These are phyloP conservation scores for Sarcophaga caerulescens DNA, from an alignment of 2,888 invertebrate genomes.

Conservation along the genomic window DNA sequence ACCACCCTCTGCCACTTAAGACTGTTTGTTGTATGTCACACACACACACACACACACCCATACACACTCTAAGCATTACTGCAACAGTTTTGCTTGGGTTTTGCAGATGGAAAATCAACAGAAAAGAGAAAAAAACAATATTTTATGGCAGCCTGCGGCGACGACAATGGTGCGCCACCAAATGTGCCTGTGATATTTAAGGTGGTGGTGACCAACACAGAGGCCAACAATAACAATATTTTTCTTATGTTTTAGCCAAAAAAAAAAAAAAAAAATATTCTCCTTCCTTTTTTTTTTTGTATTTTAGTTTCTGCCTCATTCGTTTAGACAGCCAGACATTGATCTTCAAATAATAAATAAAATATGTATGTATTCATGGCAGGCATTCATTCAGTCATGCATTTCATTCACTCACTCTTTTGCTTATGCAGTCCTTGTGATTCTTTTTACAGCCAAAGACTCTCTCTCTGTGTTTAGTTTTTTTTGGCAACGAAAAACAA, in stretches of 20 bases:
- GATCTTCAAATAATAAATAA: background rate
- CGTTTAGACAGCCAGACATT: constrained; percentile 19
- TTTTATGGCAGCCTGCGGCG: constrained; percentile 68
- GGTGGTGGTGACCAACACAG: constrained; percentile 40
- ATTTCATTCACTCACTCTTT: background rate
- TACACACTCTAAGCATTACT: background rate
- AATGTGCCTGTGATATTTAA: constrained; percentile 46
- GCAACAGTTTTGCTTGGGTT: background rate
- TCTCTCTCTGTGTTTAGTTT: background rate
- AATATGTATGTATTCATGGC: background rate
- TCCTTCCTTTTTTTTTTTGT: background rate
- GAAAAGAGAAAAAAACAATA: constrained; percentile 48
- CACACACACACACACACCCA: too few species aligned
- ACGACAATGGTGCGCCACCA: constrained; percentile 68
- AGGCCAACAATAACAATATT: background rate
- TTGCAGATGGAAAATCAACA: background rate
- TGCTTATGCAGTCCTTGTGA: background rate
- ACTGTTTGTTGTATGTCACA: constrained; percentile 47
- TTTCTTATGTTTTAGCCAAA: too few species aligned
- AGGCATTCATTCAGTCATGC: constrained; percentile 24
- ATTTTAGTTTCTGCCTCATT: background rate
- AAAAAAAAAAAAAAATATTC: background rate
- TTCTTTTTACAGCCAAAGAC: too few species aligned
- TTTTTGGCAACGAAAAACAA: background rate
- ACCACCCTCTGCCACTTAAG: constrained; percentile 9